Base-by-base conservation (phyloP, 2,797 vertebrate species). In the Cirrhinus molitorella region DNA sequence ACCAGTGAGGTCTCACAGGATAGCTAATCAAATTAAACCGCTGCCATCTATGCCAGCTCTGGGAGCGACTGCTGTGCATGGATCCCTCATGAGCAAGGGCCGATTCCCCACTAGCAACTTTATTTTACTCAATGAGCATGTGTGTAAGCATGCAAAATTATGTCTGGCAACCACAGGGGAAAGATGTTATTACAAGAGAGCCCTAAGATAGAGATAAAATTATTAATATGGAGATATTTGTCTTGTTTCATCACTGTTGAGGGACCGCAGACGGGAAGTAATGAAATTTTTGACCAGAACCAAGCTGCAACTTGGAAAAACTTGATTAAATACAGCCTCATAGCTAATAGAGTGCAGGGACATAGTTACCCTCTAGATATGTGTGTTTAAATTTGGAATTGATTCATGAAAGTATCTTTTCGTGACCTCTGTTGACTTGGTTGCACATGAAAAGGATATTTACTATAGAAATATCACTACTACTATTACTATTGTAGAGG, bases 201-300 rank as follows among this genome's bases (percentile, higher is more conserved):
- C 73, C 53, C 63, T 74, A 53, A 66, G 19, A 59, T 74, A 75
- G 49, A 61, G 43, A 65, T 25, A 55, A 6, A 28, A 53, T 49
- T 40, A 72, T 51, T 72, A 75, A 23, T 65, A 63, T 75, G 51
- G 55, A 82, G 80, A 65, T 34, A 81, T 73, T 73, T 31, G 47
- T 53, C 28, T 53, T 13, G 49, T 73, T 73, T 53, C 47, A 73
- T 57, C 21, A 40, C 13, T 75, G 13, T 40, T 57, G n/a, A 40
- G 34, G 34, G 34, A 40, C 31, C 31, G 7, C 19, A 37, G 31
- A 74, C 4, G 8, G 13, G 19, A 40, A 37, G 13, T 37, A 21
- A 74, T 74, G 7, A 10, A 11, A 57, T 11, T 23, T 10, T n/a
- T 8, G 0, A 23, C 13, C 21, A 8, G 21, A 34, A 23, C 19